Percentiles rank a stretch among this genome's conserved stretches.
Evolutionary conservation across 2,797 vertebrate species (phyloP).

Genomic region (Liasis olivaceus): DNA sequence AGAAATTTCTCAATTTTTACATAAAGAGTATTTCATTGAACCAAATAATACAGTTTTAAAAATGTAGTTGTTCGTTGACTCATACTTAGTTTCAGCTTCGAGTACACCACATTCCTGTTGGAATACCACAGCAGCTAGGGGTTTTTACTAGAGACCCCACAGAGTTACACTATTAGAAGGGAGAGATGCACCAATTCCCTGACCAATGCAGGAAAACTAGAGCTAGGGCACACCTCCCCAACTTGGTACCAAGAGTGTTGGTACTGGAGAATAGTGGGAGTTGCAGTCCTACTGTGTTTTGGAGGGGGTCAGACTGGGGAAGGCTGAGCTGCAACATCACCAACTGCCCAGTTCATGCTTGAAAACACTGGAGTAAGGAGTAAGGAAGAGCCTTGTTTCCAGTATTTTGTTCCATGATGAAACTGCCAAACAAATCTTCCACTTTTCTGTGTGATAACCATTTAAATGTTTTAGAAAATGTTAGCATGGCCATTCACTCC

Average conservation of each 20-base stretch:
- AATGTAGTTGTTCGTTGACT: neutral
- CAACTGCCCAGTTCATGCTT: neutral
- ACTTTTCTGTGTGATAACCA: neutral
- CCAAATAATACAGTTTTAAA: neutral
- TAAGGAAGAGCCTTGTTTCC: neutral
- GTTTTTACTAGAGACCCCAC: neutral
- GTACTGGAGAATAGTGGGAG: neutral
- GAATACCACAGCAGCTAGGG: neutral
- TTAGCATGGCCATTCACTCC: neutral
- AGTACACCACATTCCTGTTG: neutral
- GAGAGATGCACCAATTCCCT: too few relatives aligned
- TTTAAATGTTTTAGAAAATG: neutral
- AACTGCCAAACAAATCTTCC: neutral
- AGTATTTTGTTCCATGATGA: neutral
- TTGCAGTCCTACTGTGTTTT: neutral
- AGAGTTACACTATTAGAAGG: neutral
- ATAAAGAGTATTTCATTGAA: neutral
- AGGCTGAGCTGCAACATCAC: neutral
- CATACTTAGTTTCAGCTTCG: constrained; percentile 10
- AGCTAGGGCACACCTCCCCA: too few relatives aligned
- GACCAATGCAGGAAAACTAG: neutral
- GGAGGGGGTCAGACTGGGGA: neutral
- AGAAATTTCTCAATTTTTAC: neutral
- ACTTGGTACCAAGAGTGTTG: neutral
- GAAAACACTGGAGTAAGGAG: neutral